Base-by-base conservation (phyloP, 2,113 vertebrate species). In the Menidia beryllina region DNA sequence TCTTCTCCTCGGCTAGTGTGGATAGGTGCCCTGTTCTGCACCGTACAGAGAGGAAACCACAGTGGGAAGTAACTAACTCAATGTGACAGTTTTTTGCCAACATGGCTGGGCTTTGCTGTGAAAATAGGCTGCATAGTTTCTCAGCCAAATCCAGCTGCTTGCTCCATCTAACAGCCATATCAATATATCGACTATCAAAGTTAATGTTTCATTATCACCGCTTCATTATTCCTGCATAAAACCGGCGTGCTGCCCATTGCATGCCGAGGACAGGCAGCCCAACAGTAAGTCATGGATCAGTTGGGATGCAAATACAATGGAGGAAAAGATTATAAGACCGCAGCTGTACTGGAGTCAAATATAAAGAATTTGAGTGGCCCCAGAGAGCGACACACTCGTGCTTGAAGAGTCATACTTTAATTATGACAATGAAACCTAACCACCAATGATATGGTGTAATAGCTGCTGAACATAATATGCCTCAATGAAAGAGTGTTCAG, bases 241-340 rank as follows among this genome's bases (percentile, higher is more conserved):
- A 19, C 27, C 3, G 6, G 36, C 43, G 30, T 55, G 30, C 27
- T 61, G 39, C 36, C 21, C 45, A 41, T 4, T 24, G 57, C n/a
- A 30, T 11, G 12, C 21, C 61, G 41, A 55, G 53, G 50, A 72
- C 5, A 75, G 15, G 45, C 64, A 26, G 19, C 58, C 49, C 58
- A 55, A 34, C 72, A 55, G 63, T 82, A 78, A 73, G 23, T 85
- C 79, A 84, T 0, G 0, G 25, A 54, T 53, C 66, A 25, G 56
- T 60, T 20, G 63, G 72, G 78, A 72, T 51, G 49, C 30, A 45
- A 53, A 83, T 65, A 61, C 76, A 67, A 75, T 30, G 20, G 55
- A 52, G 24, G 79, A n/a, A 72, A 82, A 78, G 76, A 79, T 78
- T 75, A 84, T 30, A 30, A 30, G 30, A 30, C 83, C 54, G 66